These are phyloP conservation scores for Tryphoninae sp. DNA, from an alignment of 2,888 invertebrate genomes.

Conservation along the genomic window DNA sequence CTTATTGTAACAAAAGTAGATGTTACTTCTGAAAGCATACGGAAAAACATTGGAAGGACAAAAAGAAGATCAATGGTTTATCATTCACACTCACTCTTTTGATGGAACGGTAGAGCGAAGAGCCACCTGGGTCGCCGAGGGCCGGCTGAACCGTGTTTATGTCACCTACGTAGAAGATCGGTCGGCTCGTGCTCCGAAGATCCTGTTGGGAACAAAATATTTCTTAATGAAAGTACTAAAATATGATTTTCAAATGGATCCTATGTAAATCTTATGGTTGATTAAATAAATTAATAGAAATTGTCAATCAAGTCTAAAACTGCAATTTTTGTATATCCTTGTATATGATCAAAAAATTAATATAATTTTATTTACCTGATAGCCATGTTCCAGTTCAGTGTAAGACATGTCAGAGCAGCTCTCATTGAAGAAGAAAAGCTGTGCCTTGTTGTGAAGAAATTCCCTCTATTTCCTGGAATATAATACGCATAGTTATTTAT, in stretches of 20 bases:
- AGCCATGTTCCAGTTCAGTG: conserved; percentile 95
- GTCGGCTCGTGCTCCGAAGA: conserved; percentile 78
- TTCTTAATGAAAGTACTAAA: no score
- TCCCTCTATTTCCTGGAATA: conserved; percentile 17
- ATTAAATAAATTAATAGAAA: no score
- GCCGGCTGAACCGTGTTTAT: conserved; percentile 74
- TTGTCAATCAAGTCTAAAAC: no score
- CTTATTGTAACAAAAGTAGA: no score
- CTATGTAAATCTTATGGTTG: no score
- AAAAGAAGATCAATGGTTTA: background rate
- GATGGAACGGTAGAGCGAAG: conserved; percentile 77
- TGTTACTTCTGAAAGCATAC: no score
- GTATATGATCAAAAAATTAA: conserved; percentile 82
- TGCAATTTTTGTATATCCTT: no score
- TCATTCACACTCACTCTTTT: conserved; percentile 74
- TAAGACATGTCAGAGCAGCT: conserved; percentile 88
- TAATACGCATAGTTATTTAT: background rate
- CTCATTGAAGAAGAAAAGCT: conserved; percentile 74
- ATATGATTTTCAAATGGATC: no score
- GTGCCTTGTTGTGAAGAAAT: conserved; percentile 51
- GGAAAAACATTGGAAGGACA: no score
- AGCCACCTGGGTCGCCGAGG: conserved; percentile 73
- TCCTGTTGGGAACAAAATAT: conserved; percentile 68
- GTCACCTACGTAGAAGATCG: conserved; percentile 80
- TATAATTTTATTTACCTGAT: conserved; percentile 87